Evolutionary conservation across 2,113 vertebrate genomes (phyloP).

Genomic region (Anolis carolinensis): DNA sequence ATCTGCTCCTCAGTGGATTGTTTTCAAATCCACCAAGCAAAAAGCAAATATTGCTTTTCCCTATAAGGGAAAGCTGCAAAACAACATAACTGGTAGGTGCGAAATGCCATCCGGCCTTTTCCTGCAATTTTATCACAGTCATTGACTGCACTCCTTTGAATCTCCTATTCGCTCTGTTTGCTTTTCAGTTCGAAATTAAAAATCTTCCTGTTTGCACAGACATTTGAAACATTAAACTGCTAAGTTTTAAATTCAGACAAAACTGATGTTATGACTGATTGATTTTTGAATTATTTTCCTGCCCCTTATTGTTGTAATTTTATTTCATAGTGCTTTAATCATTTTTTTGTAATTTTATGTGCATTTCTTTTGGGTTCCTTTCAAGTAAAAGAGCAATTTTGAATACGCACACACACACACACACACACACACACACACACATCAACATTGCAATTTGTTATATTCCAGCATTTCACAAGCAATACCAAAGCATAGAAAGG

Average conservation of each 20-base stretch:
- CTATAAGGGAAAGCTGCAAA: slow-evolving; percentile 11
- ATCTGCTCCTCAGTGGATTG: slow-evolving; percentile 50
- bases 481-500: too few species aligned
- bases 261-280: not conserved
- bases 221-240: not conserved
- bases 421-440: too few species aligned
- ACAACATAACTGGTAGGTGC: not conserved
- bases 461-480: too few species aligned
- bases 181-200: not conserved
- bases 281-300: not conserved
- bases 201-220: not conserved
- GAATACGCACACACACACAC: too few species aligned
- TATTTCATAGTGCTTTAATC: not conserved
- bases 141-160: slow-evolving; percentile 35
- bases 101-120: slow-evolving; percentile 1
- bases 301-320: not conserved
- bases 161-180: slow-evolving; percentile 18
- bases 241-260: not conserved
- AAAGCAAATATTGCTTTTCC: slow-evolving; percentile 55
- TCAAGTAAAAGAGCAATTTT: not conserved
- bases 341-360: not conserved
- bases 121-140: slow-evolving; percentile 37
- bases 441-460: too few species aligned
- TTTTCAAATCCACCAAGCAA: slow-evolving; percentile 51
- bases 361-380: not conserved